Percentiles rank a stretch among this genome's conserved stretches.
phyloP scores from a whole-genome alignment of 2,888 invertebrate species.

The Ariolimax columbianus region DNA sequence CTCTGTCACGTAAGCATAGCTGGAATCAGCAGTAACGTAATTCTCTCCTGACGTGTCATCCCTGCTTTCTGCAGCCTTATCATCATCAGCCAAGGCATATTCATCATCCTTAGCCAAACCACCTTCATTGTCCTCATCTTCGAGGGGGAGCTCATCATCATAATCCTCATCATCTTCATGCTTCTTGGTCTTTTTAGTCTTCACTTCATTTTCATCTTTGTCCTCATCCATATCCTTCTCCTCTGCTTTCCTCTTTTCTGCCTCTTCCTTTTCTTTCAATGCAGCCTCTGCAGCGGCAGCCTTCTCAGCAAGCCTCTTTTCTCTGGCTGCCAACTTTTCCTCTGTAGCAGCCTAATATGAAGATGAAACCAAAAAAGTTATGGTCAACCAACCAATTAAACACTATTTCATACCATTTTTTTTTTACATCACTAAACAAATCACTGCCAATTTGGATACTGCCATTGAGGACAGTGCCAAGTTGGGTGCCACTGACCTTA shows the following conservation, averaged over 20 bases:
- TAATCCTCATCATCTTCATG: slow-evolving; percentile 41
- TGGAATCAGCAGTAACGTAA: background rate
- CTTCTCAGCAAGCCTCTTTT: slow-evolving; percentile 31
- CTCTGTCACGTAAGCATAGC: background rate
- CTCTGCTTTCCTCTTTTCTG: background rate
- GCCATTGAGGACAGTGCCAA: too few species aligned
- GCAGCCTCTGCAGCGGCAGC: slow-evolving; percentile 37
- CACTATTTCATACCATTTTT: too few species aligned
- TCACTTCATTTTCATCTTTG: slow-evolving; percentile 5
- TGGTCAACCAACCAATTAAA: too few species aligned
- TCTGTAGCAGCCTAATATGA: slow-evolving; percentile 34
- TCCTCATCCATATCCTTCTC: slow-evolving; percentile 11
- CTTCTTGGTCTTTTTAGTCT: background rate
- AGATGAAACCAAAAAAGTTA: background rate
- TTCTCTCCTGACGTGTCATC: background rate
- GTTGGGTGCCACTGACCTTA: too few species aligned
- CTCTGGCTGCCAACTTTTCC: slow-evolving; percentile 27
- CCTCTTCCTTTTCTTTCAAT: slow-evolving; percentile 32
- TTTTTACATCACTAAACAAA: too few species aligned
- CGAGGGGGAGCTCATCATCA: slow-evolving; percentile 35
- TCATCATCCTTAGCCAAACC: slow-evolving; percentile 30
- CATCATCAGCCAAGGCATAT: background rate
- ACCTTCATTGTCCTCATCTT: slow-evolving; percentile 45
- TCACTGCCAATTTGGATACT: too few species aligned
- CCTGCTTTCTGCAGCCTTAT: background rate